phyloP scores from a whole-genome alignment of 2,888 invertebrate genomes.

The Strigamia crassipes region DNA sequence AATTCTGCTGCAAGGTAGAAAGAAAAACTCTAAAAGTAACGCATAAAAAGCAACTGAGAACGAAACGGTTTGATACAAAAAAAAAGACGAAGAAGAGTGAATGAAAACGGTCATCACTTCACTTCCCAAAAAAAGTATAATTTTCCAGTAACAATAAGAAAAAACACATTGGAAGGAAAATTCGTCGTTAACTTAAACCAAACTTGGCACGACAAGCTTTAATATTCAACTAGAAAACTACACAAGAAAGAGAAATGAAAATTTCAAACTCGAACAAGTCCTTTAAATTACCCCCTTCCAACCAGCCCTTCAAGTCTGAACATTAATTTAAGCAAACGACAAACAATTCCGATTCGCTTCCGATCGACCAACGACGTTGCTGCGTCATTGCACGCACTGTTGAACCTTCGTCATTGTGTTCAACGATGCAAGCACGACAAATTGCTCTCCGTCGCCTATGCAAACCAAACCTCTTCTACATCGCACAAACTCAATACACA shows the following conservation, averaged over 20 bases:
- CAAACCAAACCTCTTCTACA: constrained; percentile 27
- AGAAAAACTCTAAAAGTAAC: background rate
- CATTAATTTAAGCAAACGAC: constrained; percentile 39
- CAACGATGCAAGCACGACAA: constrained; percentile 35
- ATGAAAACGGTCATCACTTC: background rate
- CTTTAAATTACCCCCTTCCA: constrained; percentile 9
- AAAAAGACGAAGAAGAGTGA: background rate
- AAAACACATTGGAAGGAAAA: background rate
- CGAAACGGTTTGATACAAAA: background rate
- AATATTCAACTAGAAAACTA: background rate
- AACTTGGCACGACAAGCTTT: background rate
- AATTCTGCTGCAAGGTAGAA: background rate
- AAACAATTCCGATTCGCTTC: constrained; percentile 42
- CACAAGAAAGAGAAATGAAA: constrained; percentile 3
- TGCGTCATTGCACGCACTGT: constrained; percentile 38
- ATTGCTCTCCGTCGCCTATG: constrained; percentile 40
- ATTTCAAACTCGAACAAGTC: constrained; percentile 31
- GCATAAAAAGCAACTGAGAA: background rate
- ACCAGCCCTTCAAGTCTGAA: constrained; percentile 17
- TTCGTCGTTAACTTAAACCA: background rate
- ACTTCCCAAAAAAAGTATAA: background rate
- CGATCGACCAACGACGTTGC: constrained; percentile 40
- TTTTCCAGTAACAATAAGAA: too few species aligned
- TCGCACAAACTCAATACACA: constrained; percentile 42
- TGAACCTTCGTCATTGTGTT: constrained; percentile 32